Evolutionary conservation across 2,797 vertebrate genomes (phyloP).

Genomic region (Masticophis lateralis): DNA sequence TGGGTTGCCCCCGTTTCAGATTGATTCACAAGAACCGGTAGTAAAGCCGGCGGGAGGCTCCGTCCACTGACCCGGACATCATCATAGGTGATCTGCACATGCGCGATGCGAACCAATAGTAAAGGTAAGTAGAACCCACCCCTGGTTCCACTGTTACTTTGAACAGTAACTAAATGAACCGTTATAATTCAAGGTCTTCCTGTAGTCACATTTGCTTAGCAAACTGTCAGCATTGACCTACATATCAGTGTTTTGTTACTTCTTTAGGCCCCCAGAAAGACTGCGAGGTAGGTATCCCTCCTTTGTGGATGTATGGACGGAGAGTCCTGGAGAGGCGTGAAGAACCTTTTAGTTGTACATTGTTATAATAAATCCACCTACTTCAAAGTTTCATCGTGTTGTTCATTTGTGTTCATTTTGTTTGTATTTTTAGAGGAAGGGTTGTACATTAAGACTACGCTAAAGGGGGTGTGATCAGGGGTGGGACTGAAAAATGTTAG

Average conservation of each 20-base stretch:
- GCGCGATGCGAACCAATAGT: no score
- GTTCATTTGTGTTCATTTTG: not conserved
- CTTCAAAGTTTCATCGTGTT: not conserved
- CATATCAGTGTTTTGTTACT: not conserved
- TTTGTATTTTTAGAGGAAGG: not conserved
- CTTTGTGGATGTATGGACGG: not conserved
- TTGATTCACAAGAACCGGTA: no score
- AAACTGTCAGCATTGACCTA: not conserved
- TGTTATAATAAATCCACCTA: not conserved
- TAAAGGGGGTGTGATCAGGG: not conserved
- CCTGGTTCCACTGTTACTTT: no score
- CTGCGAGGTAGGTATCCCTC: not conserved
- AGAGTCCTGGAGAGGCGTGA: not conserved
- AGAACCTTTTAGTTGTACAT: not conserved
- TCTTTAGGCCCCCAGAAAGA: not conserved
- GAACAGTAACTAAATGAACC: no score
- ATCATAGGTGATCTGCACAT: no score
- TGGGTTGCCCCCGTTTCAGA: no score
- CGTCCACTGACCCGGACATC: no score
- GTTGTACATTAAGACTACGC: not conserved
- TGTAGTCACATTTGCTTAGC: not conserved
- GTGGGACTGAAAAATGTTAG: no score
- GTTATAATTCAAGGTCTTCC: no score
- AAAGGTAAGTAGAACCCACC: no score
- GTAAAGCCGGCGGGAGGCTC: fast-evolving